Percentiles rank a stretch among this genome's conserved stretches.
Evolutionary conservation across 2,888 invertebrate genomes (phyloP).

Genomic region (Philopedon plagiatum): DNA sequence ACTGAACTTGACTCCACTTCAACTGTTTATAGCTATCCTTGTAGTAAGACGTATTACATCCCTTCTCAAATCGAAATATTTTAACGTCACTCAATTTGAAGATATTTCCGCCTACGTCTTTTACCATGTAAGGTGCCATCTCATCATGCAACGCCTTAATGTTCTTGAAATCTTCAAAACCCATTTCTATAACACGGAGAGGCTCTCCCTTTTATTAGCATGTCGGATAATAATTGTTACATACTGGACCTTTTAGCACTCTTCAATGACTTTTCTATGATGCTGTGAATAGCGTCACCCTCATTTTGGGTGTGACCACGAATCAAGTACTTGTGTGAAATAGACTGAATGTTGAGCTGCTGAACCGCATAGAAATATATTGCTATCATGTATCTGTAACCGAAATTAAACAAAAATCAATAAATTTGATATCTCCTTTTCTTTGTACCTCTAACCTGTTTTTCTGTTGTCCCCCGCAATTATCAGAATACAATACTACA

Average conservation of each 20-base stretch:
- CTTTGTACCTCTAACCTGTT: background rate
- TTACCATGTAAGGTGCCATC: conserved; percentile 9
- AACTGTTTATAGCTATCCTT: conserved; percentile 2
- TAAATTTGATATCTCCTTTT: background rate
- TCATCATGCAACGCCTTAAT: conserved; percentile 29
- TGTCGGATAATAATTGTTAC: conserved; percentile 36
- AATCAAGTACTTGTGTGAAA: conserved; percentile 45
- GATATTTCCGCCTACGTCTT: background rate
- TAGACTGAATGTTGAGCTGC: conserved; percentile 31
- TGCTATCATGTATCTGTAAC: conserved; percentile 35
- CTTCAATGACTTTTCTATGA: conserved; percentile 37
- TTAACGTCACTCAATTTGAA: background rate
- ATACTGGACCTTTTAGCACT: conserved; percentile 34
- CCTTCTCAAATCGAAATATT: conserved; percentile 4
- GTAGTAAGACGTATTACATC: conserved; percentile 1
- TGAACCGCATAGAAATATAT: conserved; percentile 33
- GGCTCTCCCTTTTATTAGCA: conserved; percentile 40
- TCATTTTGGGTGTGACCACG: conserved; percentile 47
- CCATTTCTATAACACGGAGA: conserved; percentile 34
- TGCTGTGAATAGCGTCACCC: conserved; percentile 36
- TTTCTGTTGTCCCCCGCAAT: conserved; percentile 14
- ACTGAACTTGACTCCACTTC: background rate
- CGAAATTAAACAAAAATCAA: background rate
- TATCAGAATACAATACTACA: conserved; percentile 35
- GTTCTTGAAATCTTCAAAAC: conserved; percentile 37